Evolutionary conservation across 2,113 vertebrate species (phyloP), one percentile per base, ranked within the genome.

Genomic region (Pangasianodon hypophthalmus): DNA sequence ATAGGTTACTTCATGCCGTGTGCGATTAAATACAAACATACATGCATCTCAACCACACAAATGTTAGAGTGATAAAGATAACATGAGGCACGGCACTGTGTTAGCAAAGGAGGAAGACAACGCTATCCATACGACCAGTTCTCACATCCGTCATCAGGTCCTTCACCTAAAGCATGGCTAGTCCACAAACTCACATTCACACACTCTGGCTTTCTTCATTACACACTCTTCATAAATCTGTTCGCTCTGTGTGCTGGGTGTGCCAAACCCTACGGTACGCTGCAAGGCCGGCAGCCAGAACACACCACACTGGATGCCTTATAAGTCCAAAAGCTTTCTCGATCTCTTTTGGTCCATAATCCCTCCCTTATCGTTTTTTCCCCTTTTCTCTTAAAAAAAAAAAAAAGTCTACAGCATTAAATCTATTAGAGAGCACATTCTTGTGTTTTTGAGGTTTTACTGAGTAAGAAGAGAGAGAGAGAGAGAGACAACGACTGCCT

Each of bases 341-440:
- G 18, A 82, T 86, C 83, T 88, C 58, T 79, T 73, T 83, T 87
- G 73, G 19, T 81, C 88, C 75, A 71, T n/a, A 84, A 37, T 90
- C 80, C 62, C 54, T 46, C 11, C 81, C 88, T 29, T 88, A 32
- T 82, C 79, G 48, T 54, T 62, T 41, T 52, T 48, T 32, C 21
- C 71, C 18, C 21, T 26, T 37, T 84, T 46, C 79, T 52, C 41
- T 87, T 50, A 89, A 52, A 91, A 84, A 73, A 52, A 91, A 84
- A 73, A 73, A 86, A 75, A 67, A 1, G 24, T 62, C 56, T 71
- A 58, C 32, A 79, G 62, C 44, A 90, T 87, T 91, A 91, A 89
- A 91, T 85, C 84, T 83, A 85, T 91, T 91, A 90, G 29, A n/a
- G 73, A 89, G 54, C 84, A 90, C 89, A 92, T 93, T 91, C 89